phyloP scores from a whole-genome alignment of 2,113 vertebrate species.

The Rissa tridactyla region DNA sequence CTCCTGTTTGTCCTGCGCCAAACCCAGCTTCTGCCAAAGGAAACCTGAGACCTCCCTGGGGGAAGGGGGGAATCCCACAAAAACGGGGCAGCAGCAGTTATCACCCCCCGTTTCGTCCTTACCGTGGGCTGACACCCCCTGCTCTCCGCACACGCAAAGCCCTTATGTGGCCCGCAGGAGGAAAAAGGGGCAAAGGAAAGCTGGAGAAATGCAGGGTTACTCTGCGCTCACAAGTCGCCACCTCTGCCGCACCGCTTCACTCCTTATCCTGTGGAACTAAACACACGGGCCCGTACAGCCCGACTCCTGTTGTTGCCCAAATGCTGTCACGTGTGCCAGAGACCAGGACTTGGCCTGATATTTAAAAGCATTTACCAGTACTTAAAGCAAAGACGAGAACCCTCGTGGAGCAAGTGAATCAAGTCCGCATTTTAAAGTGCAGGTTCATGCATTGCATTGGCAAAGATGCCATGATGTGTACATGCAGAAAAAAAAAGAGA shows the following conservation, averaged over 20 bases:
- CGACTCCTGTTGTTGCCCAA: accelerated
- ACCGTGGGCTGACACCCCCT: neutral
- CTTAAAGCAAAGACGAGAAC: neutral
- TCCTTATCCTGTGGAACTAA: accelerated
- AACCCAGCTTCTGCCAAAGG: no score
- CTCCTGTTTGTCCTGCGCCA: neutral
- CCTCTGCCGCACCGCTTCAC: neutral
- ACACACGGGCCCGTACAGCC: accelerated
- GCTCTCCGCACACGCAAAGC: accelerated
- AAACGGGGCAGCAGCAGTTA: neutral
- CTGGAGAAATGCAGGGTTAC: neutral
- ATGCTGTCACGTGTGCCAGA: accelerated
- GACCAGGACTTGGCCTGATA: neutral
- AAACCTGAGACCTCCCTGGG: neutral
- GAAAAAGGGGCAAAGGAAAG: neutral
- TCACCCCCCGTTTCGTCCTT: neutral
- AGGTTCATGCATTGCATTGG: neutral
- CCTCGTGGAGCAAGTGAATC: neutral
- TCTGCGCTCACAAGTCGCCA: accelerated
- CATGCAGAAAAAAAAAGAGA: neutral
- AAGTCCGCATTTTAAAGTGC: neutral
- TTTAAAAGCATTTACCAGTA: neutral
- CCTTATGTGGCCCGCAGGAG: accelerated
- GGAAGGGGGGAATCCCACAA: no score
- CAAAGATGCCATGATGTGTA: neutral